Evolutionary conservation across 2,888 invertebrate genomes (phyloP).

Genomic region (Epiblema foenella): DNA sequence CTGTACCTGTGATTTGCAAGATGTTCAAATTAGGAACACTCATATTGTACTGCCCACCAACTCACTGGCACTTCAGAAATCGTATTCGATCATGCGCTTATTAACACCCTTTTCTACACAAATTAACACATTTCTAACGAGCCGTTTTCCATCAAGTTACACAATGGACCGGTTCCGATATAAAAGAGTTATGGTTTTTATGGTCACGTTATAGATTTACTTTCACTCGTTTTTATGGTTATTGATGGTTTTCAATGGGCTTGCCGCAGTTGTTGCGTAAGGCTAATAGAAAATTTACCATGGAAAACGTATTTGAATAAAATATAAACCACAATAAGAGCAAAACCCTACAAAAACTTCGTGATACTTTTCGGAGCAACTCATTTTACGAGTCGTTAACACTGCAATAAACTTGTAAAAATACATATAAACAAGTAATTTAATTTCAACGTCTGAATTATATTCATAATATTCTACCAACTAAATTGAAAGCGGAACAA

Average conservation of each 20-base stretch:
- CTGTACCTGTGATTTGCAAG: slow-evolving; percentile 77
- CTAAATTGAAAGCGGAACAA: slow-evolving; percentile 1
- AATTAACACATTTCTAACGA: slow-evolving; percentile 65
- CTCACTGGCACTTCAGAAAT: slow-evolving; percentile 27
- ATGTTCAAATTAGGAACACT: slow-evolving; percentile 81
- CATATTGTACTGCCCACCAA: slow-evolving; percentile 64
- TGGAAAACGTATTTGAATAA: slow-evolving; percentile 27
- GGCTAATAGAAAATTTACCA: slow-evolving; percentile 24
- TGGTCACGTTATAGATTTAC: slow-evolving; percentile 44
- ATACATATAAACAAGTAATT: slow-evolving; percentile 29
- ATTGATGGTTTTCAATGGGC: slow-evolving; percentile 40
- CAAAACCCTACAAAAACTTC: slow-evolving; percentile 4
- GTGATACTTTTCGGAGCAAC: slow-evolving; percentile 14
- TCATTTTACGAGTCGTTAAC: slow-evolving; percentile 13
- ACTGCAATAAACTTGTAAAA: slow-evolving; percentile 25
- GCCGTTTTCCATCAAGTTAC: slow-evolving; percentile 49
- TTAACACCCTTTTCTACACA: slow-evolving; percentile 63
- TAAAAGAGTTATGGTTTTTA: slow-evolving; percentile 47
- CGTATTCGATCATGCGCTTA: slow-evolving; percentile 62
- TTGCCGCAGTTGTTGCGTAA: slow-evolving; percentile 37
- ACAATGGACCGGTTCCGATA: slow-evolving; percentile 49
- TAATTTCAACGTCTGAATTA: slow-evolving; percentile 6
- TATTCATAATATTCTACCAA: slow-evolving; percentile 1
- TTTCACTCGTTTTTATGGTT: slow-evolving; percentile 45
- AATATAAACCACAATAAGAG: slow-evolving; percentile 13